A percentile compares a stretch with the other conserved stretches of the same genome.
Evolutionary conservation across 2,113 vertebrate species (phyloP).

Genomic region (Pteropus alecto): DNA sequence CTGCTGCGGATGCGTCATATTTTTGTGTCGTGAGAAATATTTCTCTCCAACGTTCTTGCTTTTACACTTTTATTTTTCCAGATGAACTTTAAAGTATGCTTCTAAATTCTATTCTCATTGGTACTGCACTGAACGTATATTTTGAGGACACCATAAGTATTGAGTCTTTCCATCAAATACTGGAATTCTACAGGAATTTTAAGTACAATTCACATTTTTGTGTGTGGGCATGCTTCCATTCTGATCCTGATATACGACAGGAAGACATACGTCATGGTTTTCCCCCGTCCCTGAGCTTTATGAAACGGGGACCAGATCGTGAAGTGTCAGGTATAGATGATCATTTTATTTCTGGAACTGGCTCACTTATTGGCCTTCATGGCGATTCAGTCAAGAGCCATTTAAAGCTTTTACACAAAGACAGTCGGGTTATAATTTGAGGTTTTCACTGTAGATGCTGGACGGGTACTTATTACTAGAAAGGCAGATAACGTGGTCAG

Average conservation of each 20-base stretch:
- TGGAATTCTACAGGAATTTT: neutral
- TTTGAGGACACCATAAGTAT: neutral
- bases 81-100: neutral
- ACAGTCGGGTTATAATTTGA: neutral
- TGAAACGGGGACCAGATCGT: neutral
- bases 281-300: neutral
- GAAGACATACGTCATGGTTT: neutral
- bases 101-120: neutral
- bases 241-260: neutral
- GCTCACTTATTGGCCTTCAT: neutral
- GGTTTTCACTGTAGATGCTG: neutral
- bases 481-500: neutral
- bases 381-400: neutral
- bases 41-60: neutral
- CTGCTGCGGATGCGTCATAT: fast-evolving
- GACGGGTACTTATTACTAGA: neutral
- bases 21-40: neutral
- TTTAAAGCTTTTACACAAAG: neutral
- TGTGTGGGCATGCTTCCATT: neutral
- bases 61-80: neutral
- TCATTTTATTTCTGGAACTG: neutral
- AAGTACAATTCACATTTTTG: neutral
- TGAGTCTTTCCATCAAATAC: neutral
- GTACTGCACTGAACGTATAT: neutral
- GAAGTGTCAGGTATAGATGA: neutral